Evolutionary conservation across 2,113 vertebrate species (phyloP).

Genomic region (Mugil cephalus): DNA sequence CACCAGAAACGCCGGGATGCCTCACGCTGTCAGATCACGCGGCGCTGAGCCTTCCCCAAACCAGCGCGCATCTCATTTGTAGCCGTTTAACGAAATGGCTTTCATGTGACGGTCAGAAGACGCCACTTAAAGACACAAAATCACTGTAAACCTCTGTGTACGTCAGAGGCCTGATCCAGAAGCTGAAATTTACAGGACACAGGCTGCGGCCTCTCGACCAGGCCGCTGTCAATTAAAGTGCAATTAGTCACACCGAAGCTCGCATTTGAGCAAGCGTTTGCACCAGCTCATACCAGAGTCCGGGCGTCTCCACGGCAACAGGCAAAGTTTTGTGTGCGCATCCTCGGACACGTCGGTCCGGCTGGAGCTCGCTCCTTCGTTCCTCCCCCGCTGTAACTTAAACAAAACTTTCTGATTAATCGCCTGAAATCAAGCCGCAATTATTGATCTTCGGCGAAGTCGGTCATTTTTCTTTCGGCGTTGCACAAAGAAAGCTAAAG

Average conservation of each 20-base stretch:
- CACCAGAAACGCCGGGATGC: neutral
- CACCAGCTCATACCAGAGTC: slow-evolving; percentile 44
- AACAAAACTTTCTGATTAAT: slow-evolving; percentile 67
- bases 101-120: neutral
- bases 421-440: slow-evolving; percentile 58
- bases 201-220: slow-evolving; percentile 13
- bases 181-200: slow-evolving; percentile 22
- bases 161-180: slow-evolving; percentile 14
- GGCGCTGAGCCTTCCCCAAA: neutral
- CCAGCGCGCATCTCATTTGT: neutral
- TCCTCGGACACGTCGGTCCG: slow-evolving; percentile 55
- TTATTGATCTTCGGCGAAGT: slow-evolving; percentile 64
- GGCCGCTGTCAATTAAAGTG: slow-evolving; percentile 80
- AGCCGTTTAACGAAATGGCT: neutral
- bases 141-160: slow-evolving; percentile 19
- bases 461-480: slow-evolving; percentile 14
- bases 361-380: slow-evolving; percentile 61
- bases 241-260: slow-evolving; percentile 80
- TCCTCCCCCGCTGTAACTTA: slow-evolving; percentile 55
- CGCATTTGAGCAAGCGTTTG: slow-evolving; percentile 57
- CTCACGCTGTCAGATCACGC: slow-evolving; percentile 1
- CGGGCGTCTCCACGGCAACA: slow-evolving; percentile 76
- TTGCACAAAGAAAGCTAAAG: slow-evolving; percentile 46
- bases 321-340: slow-evolving; percentile 41
- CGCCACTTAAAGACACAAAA: slow-evolving; percentile 7